phyloP scores from a whole-genome alignment of 2,113 vertebrate species.

The Anoplopoma fimbria region DNA sequence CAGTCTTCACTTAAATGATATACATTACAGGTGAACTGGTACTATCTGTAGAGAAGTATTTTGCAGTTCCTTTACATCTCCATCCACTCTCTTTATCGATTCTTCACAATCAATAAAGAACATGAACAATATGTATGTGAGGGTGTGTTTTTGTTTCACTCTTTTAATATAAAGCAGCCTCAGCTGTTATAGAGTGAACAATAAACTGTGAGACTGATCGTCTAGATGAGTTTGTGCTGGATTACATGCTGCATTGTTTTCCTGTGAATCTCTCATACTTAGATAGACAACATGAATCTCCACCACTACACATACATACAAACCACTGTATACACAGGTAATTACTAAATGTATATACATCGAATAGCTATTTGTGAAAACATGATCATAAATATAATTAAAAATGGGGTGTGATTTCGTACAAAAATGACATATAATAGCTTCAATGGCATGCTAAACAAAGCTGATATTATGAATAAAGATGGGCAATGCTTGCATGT shows the following conservation, averaged over 20 bases:
- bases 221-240: background rate
- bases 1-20: background rate
- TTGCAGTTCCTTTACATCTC: background rate
- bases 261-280: background rate
- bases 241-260: background rate
- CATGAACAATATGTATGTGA: background rate
- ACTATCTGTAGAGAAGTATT: background rate
- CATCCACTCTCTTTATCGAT: background rate
- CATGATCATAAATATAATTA: background rate
- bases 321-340: no score
- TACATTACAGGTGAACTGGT: background rate
- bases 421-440: background rate
- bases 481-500: no score
- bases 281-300: background rate
- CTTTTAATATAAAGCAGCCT: background rate
- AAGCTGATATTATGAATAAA: background rate
- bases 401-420: background rate
- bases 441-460: background rate
- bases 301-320: background rate
- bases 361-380: background rate
- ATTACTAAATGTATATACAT: background rate
- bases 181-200: background rate
- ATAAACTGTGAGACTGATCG: background rate
- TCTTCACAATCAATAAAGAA: background rate
- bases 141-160: background rate